Base-by-base conservation (phyloP, 2,888 invertebrate species). In the Macrosoma leucophasiata region DNA sequence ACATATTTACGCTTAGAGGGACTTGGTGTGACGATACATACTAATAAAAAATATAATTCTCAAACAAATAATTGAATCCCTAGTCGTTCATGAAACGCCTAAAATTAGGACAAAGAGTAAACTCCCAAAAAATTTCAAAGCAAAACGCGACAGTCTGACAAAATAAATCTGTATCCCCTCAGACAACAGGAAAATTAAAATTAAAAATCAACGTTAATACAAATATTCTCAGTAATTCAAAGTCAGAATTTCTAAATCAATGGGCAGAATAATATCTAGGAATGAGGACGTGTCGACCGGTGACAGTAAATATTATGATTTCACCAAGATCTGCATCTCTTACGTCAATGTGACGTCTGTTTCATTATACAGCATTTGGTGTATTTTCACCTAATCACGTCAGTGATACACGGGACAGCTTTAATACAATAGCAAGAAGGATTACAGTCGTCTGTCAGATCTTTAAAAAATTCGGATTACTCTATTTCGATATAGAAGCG, bases 301-400 rank as follows among this genome's bases (percentile, higher is more conserved):
- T 77, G 74, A 76, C 76, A 71, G 70, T 69, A 72, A 74, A 77
- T 78, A 76, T 77, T 74, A 75, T 72, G 73, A 79, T 77, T 78
- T 71, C 71, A 72, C 61, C 62, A 55, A 74, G 73, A 77, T 75
- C 71, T 76, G 76, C 75, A 76, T 70, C 72, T 64, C 66, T 73
- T 76, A 69, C 81, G 81, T 81, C 79, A 81, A 75, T 78, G 68
- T 79, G 81, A 82, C 81, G 81, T 79, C 69, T 62, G 74, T 73
- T 76, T 79, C 72, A 77, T 78, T 74, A 77, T 67, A 62, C 60
- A 57, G 61, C 55, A 59, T 36, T 66, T 57, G 41, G 52, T 50
- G 43, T 56, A 59, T 63, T 62, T 58, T 59, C 62, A 62, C 59
- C 57, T 63, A 65, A 68, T 57, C 58, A 60, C 42, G 48, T 53